Base-by-base conservation (phyloP, 2,888 invertebrate species). In the Napeogenes inachia region DNA sequence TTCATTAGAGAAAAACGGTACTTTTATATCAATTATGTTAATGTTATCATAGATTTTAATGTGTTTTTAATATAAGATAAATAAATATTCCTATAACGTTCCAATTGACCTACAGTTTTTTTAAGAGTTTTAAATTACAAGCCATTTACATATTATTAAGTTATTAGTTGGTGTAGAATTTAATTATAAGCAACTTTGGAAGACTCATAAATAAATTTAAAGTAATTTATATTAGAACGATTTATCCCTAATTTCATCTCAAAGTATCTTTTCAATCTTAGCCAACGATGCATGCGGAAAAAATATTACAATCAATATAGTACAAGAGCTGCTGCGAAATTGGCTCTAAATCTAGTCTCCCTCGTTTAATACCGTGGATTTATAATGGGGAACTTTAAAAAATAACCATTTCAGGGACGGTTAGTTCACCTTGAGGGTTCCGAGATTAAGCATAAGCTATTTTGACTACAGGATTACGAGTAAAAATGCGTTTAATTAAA, bases 351-450 rank as follows among this genome's bases (percentile, higher is more conserved):
- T 84, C 82, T 79, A 75, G 70, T 72, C 75, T 71, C 79, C 80
- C 81, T 77, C 77, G 71, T 73, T 73, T 77, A 75, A 80, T 76
- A 78, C 75, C 74, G 74, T 68, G 67, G 74, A 73, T 54, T 64
- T 59, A 75, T 76, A 77, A 76, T 71, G 76, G 81, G 80, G 80
- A 80, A 80, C 75, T 79, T 80, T 79, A 81, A 84, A 84, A 87
- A 87, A 84, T 84, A 84, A 81, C 82, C 82, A 82, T 85, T 86
- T 85, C 82, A 84, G 80, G 86, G 84, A 76, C 81, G 81, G 85
- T 80, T 87, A 79, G 78, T 77, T 80, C 80, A 82, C 82, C 82
- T 81, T 77, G 69, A 70, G 73, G 71, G 73, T 64, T 63, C 65
- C 55, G 60, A 79, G 82, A 81, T 82, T 78, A 77, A 79, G 75